Percentiles rank a stretch among this genome's conserved stretches.
These are phyloP conservation scores for Thymelicus lineola DNA, from an alignment of 2,888 invertebrate species.

Conservation along the genomic window DNA sequence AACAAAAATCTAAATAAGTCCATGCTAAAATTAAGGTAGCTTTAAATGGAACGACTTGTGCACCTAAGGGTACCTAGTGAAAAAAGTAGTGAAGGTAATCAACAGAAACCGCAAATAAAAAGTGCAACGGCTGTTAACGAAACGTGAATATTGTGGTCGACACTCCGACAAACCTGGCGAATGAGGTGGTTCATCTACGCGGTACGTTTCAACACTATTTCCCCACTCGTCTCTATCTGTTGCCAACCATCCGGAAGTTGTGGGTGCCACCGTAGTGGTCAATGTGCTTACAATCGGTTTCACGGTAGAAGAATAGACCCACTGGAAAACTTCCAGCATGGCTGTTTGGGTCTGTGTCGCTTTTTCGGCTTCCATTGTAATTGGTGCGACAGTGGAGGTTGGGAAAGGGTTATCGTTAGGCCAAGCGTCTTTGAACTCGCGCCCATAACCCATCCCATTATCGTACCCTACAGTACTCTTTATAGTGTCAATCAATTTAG, in stretches of 20 bases:
- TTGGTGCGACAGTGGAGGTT: constrained; percentile 73
- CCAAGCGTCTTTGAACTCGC: constrained; percentile 75
- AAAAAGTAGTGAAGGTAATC: constrained; percentile 42
- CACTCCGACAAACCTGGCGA: constrained; percentile 83
- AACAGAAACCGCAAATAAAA: constrained; percentile 71
- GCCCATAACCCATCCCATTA: constrained; percentile 70
- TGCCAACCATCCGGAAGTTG: constrained; percentile 65
- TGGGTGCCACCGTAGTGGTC: constrained; percentile 66
- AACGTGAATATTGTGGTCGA: constrained; percentile 68
- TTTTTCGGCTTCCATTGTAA: constrained; percentile 75
- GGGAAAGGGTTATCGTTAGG: constrained; percentile 82
- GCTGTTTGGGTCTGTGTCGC: constrained; percentile 80
- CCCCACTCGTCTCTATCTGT: constrained; percentile 79
- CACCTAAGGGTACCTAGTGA: constrained; percentile 47
- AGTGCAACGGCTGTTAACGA: constrained; percentile 70
- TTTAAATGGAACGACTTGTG: constrained; percentile 32
- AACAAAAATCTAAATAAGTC: constrained; percentile 25
- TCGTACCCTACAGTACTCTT: constrained; percentile 80
- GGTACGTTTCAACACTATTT: constrained; percentile 79
- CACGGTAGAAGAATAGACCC: constrained; percentile 78
- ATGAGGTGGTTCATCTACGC: constrained; percentile 83
- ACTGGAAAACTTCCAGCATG: constrained; percentile 82
- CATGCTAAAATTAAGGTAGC: constrained; percentile 38
- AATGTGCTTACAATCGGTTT: constrained; percentile 76
- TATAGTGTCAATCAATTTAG: constrained; percentile 80